phyloP scores from a whole-genome alignment of 2,113 vertebrate genomes.

The Tiliqua scincoides region DNA sequence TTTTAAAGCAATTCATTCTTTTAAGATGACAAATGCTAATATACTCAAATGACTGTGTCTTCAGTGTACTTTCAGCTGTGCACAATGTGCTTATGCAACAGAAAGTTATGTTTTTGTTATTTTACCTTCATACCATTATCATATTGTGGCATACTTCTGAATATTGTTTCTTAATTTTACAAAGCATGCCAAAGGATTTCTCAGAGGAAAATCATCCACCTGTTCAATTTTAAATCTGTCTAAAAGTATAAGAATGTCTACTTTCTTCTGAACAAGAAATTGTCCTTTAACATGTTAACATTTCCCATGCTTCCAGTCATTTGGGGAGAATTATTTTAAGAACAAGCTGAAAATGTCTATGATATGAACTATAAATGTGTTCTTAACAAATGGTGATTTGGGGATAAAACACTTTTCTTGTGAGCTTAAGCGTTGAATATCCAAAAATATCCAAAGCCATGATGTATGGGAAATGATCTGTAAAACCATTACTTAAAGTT shows the following conservation, averaged over 20 bases:
- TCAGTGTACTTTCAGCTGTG: background rate
- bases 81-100: background rate
- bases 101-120: background rate
- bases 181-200: constrained; percentile 56
- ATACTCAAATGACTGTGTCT: background rate
- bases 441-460: constrained; percentile 44
- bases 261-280: constrained; percentile 38
- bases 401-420: constrained; percentile 10
- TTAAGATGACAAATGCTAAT: constrained; percentile 1
- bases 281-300: background rate
- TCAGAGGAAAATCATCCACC: constrained; percentile 17
- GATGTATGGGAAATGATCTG: constrained; percentile 53
- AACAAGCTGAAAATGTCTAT: constrained; percentile 17
- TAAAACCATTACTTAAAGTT: constrained; percentile 64
- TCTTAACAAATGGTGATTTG: constrained; percentile 17
- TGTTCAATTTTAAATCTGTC: constrained; percentile 58
- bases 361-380: background rate
- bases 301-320: background rate
- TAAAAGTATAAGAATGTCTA: constrained; percentile 46
- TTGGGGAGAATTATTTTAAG: constrained; percentile 21
- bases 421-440: constrained; percentile 42
- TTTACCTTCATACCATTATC: constrained; percentile 39
- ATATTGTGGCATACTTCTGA: constrained; percentile 33
- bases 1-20: background rate
- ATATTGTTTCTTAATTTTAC: constrained; percentile 53